These are phyloP conservation scores for Ciconia maguari DNA, from an alignment of 2,113 vertebrate species.

Conservation along the genomic window DNA sequence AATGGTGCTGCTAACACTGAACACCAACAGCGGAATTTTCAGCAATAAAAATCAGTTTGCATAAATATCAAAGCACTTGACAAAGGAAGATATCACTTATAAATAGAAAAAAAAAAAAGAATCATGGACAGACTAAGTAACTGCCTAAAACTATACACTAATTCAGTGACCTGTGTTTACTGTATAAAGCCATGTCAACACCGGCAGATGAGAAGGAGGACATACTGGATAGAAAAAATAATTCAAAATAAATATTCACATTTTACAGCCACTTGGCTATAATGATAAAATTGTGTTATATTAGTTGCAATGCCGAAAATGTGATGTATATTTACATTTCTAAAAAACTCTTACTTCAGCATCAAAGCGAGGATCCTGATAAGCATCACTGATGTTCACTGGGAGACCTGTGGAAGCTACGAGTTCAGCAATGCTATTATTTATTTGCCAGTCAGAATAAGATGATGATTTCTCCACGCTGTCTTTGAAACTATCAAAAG, in stretches of 20 bases:
- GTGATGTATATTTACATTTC: neutral
- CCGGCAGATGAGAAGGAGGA: neutral
- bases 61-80: neutral
- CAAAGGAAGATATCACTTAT: neutral
- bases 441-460: conserved; percentile 96
- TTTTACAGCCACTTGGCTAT: neutral
- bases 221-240: neutral
- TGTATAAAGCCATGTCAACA: neutral
- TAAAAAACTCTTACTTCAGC: conserved; percentile 83
- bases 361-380: conserved; percentile 97
- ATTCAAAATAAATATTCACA: neutral
- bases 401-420: conserved; percentile 97
- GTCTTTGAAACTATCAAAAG: conserved; percentile 88
- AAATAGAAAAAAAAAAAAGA: neutral
- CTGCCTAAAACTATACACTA: neutral
- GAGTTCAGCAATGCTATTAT: conserved; percentile 96
- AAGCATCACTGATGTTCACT: conserved; percentile 96
- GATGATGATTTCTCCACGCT: conserved; percentile 90
- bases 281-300: neutral
- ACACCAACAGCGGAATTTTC: neutral
- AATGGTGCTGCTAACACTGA: neutral
- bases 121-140: neutral
- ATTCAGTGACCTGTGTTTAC: neutral
- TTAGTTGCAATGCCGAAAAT: neutral
- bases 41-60: neutral